A percentile compares a stretch with the other conserved stretches of the same genome.
Conservation (phyloP, 2,797 vertebrate species). For the Cuculus canorus region DNA sequence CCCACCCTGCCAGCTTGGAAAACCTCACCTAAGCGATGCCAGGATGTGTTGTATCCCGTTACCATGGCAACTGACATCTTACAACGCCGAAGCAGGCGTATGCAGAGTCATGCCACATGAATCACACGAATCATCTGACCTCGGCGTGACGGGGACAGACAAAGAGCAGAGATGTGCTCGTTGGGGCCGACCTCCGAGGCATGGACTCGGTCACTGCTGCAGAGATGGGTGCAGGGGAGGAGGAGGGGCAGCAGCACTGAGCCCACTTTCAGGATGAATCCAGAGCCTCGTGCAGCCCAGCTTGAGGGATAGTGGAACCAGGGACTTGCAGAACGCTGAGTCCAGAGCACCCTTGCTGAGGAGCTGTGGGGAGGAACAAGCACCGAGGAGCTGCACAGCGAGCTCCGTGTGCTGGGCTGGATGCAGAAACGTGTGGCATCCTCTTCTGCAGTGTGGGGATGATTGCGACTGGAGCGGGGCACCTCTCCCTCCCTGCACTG, state of each 20-base stretch:
- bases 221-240: background rate
- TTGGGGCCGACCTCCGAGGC: background rate
- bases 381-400: rapidly evolving
- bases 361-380: background rate
- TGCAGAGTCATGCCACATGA: conserved; percentile 67
- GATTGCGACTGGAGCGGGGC: background rate
- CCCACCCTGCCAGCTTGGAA: conserved; percentile 51
- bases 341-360: rapidly evolving
- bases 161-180: background rate
- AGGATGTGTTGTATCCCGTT: conserved; percentile 71
- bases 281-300: background rate
- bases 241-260: background rate
- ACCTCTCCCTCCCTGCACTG: background rate
- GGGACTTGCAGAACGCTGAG: background rate
- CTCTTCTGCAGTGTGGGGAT: rapidly evolving
- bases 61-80: conserved; percentile 72
- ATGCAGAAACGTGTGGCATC: rapidly evolving
- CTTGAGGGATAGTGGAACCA: background rate
- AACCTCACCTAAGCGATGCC: conserved; percentile 71
- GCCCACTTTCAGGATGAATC: rapidly evolving
- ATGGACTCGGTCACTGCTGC: rapidly evolving
- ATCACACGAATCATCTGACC: conserved; percentile 61
- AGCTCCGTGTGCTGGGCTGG: rapidly evolving
- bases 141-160: conserved; percentile 54
- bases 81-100: conserved; percentile 56